Base-by-base conservation (phyloP, 1,140 invertebrate species). In the Aphelinus atriplicis region DNA sequence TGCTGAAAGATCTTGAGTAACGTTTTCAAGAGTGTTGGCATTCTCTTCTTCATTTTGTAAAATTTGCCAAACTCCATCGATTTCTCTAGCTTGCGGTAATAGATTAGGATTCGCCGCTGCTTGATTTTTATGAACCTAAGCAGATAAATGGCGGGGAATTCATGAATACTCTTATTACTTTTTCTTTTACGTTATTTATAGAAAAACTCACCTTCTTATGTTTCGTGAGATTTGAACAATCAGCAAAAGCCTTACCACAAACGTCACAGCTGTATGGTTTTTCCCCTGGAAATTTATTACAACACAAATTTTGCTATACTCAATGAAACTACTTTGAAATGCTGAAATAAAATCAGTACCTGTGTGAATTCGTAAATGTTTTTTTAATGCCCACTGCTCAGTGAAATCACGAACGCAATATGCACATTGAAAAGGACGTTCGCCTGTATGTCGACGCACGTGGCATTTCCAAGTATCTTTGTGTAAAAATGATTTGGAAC, bases 241-340 rank as follows among this genome's bases (percentile, higher is more conserved):
- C 92, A 0, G 91, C 89, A 83, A 96, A 96, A 45, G 91, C 89
- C 86, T 94, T 94, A 1, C 90, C 89, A 82, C 94, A 95, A n/a
- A 92, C 81, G 10, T 90, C 89, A 83, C 94, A 95, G 61, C 90
- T 90, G 81, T 94, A 94, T 3, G 94, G 94, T 80, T 95, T 95
- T 82, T 95, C 94, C 55, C 92, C 92, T 92, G 77, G 9, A 78
- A 81, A 78, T 62, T 65, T 26, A 0, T 26, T 26, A 26, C 26
- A 26, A 26, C 26, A 26, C 26, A 26, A 26, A 75, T 45, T n/a
- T 65, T 53, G 26, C 26, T 26, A 26, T 26, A 26, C 26, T 26
- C 26, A 26, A 53, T 46, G 61, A 58, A 57, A 10, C 57, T 45
- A 70, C 0, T 1, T 61, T 53, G 3, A 48, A 1, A n/a, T 69